These are phyloP conservation scores for Eupithecia tripunctaria DNA, from an alignment of 2,888 invertebrate species.

Conservation along the genomic window DNA sequence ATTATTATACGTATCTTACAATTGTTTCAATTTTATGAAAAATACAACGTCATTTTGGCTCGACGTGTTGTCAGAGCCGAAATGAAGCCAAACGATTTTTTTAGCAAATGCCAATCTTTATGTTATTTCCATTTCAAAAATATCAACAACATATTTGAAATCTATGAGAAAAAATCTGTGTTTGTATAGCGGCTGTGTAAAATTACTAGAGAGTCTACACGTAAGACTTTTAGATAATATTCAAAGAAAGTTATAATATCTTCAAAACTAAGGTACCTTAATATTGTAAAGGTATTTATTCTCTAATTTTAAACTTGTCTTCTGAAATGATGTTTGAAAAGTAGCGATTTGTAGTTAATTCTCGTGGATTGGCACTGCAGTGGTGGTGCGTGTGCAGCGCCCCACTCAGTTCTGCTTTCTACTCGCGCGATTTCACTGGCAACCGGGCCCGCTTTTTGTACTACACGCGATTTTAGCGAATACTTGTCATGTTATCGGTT, in stretches of 20 bases:
- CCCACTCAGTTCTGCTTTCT: conserved; percentile 83
- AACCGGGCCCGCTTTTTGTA: conserved; percentile 39
- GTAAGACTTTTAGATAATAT: too few relatives aligned
- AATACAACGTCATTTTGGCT: not conserved
- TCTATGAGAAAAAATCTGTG: too few relatives aligned
- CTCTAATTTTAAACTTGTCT: not conserved
- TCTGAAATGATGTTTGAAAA: not conserved
- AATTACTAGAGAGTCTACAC: too few relatives aligned
- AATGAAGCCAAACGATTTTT: not conserved
- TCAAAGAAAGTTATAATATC: too few relatives aligned
- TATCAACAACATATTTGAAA: too few relatives aligned
- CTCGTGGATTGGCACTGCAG: conserved; percentile 54
- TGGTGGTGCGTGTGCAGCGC: conserved; percentile 67
- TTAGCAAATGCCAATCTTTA: not conserved
- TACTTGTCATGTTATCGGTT: conserved; percentile 62
- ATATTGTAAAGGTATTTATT: not conserved
- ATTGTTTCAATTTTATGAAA: not conserved
- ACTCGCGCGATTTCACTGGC: conserved; percentile 82
- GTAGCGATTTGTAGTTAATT: conserved; percentile 9
- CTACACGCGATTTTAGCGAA: conserved; percentile 76
- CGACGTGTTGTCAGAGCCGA: not conserved
- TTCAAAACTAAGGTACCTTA: too few relatives aligned
- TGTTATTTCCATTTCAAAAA: too few relatives aligned
- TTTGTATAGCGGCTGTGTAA: too few relatives aligned
- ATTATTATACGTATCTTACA: too few relatives aligned